Evolutionary conservation across 2,888 invertebrate genomes (phyloP).

Genomic region (Papilio protenor): DNA sequence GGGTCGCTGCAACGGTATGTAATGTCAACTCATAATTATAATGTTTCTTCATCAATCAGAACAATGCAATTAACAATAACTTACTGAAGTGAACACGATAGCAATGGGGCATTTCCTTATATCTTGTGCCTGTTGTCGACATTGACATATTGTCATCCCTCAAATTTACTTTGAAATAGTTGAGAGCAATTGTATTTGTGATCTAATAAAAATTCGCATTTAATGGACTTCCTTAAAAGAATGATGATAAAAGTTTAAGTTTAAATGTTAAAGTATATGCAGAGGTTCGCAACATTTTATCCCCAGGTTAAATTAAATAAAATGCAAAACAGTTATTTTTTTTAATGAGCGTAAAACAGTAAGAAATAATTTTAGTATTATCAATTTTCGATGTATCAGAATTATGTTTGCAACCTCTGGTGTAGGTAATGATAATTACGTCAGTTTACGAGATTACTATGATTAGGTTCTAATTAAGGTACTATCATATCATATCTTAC

Average conservation of each 20-base stretch:
- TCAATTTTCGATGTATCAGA: neutral
- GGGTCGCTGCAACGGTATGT: neutral
- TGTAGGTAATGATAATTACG: neutral
- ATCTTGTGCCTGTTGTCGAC: neutral
- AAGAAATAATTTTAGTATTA: neutral
- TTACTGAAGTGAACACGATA: neutral
- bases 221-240: no score
- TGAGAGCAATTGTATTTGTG: no score
- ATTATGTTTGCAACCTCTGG: neutral
- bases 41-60: conserved; percentile 22
- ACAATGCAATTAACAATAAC: neutral
- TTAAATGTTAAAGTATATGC: no score
- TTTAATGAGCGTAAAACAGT: neutral
- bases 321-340: neutral
- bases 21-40: neutral
- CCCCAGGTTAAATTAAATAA: neutral
- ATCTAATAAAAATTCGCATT: no score
- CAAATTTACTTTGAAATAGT: no score
- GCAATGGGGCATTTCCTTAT: neutral
- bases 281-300: no score
- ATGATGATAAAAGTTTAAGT: no score
- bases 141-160: no score
- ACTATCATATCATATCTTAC: no score
- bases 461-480: neutral
- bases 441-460: neutral